Conservation (phyloP, 2,797 vertebrate species). For the Natrix natrix region DNA sequence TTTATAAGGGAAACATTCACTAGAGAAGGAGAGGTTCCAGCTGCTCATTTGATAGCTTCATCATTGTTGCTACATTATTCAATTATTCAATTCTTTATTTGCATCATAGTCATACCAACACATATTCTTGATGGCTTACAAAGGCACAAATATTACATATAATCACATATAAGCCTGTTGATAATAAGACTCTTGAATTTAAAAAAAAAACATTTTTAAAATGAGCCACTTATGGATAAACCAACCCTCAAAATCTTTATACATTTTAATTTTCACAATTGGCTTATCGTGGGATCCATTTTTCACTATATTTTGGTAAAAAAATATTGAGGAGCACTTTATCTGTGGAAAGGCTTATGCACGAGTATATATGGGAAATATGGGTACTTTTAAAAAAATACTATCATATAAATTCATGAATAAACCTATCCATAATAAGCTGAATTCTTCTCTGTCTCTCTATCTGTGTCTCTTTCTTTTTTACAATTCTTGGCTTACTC, state of each 20-base stretch:
- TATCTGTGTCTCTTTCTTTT: too few relatives aligned
- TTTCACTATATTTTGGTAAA: neutral
- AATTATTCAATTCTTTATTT: neutral
- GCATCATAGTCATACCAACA: neutral
- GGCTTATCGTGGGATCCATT: neutral
- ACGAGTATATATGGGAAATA: neutral
- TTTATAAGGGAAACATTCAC: slow-evolving; percentile 16
- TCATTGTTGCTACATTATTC: slow-evolving; percentile 25
- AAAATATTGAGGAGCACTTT: neutral
- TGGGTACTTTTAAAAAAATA: neutral
- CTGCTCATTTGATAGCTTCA: slow-evolving; percentile 56
- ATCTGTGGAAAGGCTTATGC: neutral
- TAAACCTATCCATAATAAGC: neutral
- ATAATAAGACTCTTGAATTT: neutral
- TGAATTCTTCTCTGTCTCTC: neutral
- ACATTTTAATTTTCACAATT: neutral
- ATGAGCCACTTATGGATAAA: neutral
- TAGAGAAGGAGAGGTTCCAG: neutral
- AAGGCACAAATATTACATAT: neutral
- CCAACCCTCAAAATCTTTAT: neutral
- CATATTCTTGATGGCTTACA: neutral
- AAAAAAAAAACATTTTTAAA: neutral
- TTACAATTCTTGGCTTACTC: neutral
- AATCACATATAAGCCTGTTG: neutral
- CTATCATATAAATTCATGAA: neutral